A percentile compares a stretch with the other conserved stretches of the same genome.
Conservation (phyloP, 2,113 vertebrate genomes). For the Macroglossus sobrinus region DNA sequence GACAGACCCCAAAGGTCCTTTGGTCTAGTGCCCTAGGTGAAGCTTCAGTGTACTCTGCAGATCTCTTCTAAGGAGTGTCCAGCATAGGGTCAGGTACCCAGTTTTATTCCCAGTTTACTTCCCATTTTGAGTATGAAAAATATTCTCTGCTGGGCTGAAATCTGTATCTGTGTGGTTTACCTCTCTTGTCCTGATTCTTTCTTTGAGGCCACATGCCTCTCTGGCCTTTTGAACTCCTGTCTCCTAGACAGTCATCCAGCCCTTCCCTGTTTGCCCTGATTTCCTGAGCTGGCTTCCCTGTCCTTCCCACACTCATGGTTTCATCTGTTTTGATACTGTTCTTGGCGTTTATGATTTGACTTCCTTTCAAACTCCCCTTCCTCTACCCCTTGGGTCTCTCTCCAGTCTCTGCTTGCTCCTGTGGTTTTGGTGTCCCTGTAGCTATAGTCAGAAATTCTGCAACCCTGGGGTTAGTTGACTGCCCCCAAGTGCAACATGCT, state of each 20-base stretch:
- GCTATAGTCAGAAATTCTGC: neutral
- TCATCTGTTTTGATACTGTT: neutral
- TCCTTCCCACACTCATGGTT: neutral
- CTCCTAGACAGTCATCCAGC: rapidly evolving
- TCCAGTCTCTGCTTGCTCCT: neutral
- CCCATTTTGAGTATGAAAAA: neutral
- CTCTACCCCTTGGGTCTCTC: neutral
- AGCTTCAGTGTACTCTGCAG: neutral
- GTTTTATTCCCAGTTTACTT: neutral
- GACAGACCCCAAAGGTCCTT: neutral
- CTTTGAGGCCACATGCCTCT: neutral
- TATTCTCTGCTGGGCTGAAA: neutral
- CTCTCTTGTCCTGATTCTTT: neutral
- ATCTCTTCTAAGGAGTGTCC: neutral
- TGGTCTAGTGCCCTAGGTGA: neutral
- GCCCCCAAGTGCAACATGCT: neutral
- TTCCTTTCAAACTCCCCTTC: neutral
- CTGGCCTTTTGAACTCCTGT: neutral
- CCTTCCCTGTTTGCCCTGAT: neutral
- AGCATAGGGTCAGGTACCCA: neutral
- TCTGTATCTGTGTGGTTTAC: neutral
- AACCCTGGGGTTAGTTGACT: neutral
- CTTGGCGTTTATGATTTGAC: neutral
- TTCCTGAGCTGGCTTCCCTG: neutral
- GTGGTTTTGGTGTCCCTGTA: neutral